Conservation (phyloP, 2,888 invertebrate species). For the Drosophila kambysellisi region DNA sequence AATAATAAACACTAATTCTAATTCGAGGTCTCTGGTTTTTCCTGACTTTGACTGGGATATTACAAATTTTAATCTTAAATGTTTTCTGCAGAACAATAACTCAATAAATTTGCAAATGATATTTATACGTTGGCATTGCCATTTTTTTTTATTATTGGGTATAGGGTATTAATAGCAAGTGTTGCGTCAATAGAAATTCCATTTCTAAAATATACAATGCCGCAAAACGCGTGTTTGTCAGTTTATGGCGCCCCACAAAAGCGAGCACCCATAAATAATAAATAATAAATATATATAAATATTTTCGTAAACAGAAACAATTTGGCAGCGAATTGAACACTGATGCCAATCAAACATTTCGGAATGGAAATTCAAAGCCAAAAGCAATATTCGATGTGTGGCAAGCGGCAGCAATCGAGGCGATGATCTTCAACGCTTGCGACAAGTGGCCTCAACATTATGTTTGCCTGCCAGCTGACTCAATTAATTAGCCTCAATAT, state of each 20-base stretch:
- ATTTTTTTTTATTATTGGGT: neutral
- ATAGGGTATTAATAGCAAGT: constrained; percentile 23
- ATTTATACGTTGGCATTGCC: neutral
- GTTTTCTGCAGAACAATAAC: neutral
- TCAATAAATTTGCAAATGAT: neutral
- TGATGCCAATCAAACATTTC: constrained; percentile 48
- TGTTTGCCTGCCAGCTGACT: constrained; percentile 40
- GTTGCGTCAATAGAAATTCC: constrained; percentile 58
- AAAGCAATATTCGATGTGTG: constrained; percentile 27
- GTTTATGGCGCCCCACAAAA: constrained; percentile 52
- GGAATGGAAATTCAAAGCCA: constrained; percentile 50
- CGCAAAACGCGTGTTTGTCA: constrained; percentile 27
- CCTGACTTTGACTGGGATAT: neutral
- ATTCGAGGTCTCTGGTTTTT: neutral
- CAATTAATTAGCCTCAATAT: constrained; percentile 75
- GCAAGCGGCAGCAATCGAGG: constrained; percentile 24
- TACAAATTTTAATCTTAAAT: neutral
- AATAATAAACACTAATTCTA: constrained; percentile 1
- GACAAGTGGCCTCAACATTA: constrained; percentile 39
- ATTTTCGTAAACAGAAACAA: constrained; percentile 24
- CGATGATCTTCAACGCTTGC: constrained; percentile 53
- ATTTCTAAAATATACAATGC: constrained; percentile 23
- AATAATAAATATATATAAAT: constrained; percentile 34
- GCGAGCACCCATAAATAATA: constrained; percentile 51
- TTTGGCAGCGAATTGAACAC: constrained; percentile 45